Evolutionary conservation across 2,888 invertebrate species (phyloP), one percentile per base, ranked within the genome.

Genomic region (Drepana falcataria): DNA sequence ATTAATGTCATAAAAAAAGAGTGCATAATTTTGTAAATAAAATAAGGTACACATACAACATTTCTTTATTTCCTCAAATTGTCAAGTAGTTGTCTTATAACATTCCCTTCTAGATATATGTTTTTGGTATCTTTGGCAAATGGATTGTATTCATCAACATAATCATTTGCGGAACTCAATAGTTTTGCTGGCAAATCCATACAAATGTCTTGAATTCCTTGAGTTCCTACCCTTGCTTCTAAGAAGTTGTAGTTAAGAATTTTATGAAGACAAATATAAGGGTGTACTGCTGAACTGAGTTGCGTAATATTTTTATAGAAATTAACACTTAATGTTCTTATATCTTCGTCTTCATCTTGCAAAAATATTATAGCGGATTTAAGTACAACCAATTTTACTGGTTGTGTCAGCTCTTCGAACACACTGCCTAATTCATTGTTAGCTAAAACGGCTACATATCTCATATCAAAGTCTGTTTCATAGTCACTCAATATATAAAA

Each of bases 271-370:
- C 83, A 84, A 58, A 90, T 70, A 59, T 77, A 83, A 5, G 89
- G 81, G 55, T 90, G 84, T 41, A 73, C 53, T 47, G 64, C 47
- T 35, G 48, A 48, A 35, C 65, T 44, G 4, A 60, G 56, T 49
- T 70, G 66, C 34, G 48, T 69, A 35, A 83, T 53, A 60, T 74
- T 77, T 60, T 68, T 75, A 59, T 82, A 85, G 62, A 81, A 87
- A 48, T 74, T 58, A 3, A 83, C 79, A 70, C 84, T 81, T 35
- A 77, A 58, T 62, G 83, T 83, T 64, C 93, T 85, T 9, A 93
- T 81, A 63, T 87, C 85, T 54, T 83, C 79, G 65, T 92, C 87
- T 68, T 93, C 93, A 73, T 93, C 93, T 79, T 92, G 92, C 48
- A 93, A 67, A 3, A 93, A 74, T 48, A 83, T 74, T n/a, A 92